Evolutionary conservation across 2,888 invertebrate species (phyloP).

Genomic region (Ennomos quercinarius): DNA sequence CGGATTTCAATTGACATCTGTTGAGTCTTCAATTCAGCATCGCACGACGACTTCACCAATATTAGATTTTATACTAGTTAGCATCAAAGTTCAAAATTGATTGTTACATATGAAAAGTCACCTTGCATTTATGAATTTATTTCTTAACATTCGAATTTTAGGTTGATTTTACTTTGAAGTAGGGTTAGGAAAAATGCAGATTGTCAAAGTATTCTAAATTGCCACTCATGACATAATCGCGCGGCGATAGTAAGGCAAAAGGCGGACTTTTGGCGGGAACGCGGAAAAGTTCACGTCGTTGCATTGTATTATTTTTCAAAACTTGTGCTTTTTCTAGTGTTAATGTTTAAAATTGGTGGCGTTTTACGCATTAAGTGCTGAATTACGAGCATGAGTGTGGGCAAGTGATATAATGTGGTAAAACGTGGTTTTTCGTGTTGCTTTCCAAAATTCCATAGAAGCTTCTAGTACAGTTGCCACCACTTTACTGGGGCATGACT

Average conservation of each 20-base stretch:
- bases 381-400: no score
- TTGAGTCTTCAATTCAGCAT: constrained; percentile 51
- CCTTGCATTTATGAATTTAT: constrained; percentile 1
- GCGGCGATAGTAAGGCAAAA: constrained; percentile 26
- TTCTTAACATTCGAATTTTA: background rate
- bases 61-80: constrained; percentile 13
- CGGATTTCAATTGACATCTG: constrained; percentile 75
- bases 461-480: no score
- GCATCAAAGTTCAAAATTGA: constrained; percentile 13
- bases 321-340: no score
- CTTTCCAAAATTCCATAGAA: no score
- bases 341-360: no score
- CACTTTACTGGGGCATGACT: no score
- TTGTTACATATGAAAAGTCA: background rate
- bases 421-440: no score
- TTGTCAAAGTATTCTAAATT: constrained; percentile 61
- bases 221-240: constrained; percentile 71
- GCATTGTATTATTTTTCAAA: no score
- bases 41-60: constrained; percentile 2
- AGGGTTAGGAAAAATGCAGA: constrained; percentile 44
- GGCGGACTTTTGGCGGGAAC: no score
- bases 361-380: no score
- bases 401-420: no score
- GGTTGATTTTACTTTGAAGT: constrained; percentile 31
- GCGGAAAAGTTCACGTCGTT: no score